Conservation (phyloP, 2,797 vertebrate species). For the Cirrhinus mrigala region DNA sequence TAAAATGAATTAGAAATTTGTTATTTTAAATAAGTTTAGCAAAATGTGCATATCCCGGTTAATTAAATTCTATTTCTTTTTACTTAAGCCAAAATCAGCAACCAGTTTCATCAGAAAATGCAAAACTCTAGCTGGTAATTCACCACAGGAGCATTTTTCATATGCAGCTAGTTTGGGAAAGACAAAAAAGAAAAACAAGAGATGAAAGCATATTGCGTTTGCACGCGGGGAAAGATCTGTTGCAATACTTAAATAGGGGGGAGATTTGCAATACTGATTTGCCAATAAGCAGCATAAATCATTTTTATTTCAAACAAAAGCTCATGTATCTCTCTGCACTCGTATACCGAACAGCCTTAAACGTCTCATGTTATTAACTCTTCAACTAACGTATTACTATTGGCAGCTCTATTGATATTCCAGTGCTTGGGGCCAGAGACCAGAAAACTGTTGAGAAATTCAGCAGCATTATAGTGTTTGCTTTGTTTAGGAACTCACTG, state of each 20-base stretch:
- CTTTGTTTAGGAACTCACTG: slow-evolving; percentile 74
- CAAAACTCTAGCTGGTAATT: not conserved
- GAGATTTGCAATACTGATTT: not conserved
- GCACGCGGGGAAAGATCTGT: not conserved
- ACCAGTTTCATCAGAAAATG: not conserved
- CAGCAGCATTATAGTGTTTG: slow-evolving; percentile 74
- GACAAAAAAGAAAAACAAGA: not conserved
- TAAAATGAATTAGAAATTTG: too few species aligned
- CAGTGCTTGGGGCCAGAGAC: slow-evolving; percentile 70
- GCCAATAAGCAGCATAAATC: slow-evolving; percentile 24
- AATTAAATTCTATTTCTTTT: not conserved
- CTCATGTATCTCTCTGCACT: slow-evolving; percentile 21
- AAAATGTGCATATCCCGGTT: not conserved
- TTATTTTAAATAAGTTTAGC: not conserved
- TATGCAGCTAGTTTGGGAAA: not conserved
- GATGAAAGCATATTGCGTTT: not conserved
- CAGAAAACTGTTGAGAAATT: slow-evolving; percentile 71
- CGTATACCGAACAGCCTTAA: slow-evolving; percentile 27
- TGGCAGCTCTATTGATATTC: slow-evolving; percentile 70
- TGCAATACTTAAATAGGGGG: not conserved
- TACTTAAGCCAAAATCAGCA: not conserved
- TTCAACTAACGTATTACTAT: slow-evolving; percentile 66
- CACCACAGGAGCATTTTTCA: not conserved
- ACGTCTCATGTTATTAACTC: slow-evolving; percentile 61
- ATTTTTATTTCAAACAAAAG: slow-evolving; percentile 46